Conservation (phyloP, 2,888 invertebrate species). For the Pimpla rufipes region DNA sequence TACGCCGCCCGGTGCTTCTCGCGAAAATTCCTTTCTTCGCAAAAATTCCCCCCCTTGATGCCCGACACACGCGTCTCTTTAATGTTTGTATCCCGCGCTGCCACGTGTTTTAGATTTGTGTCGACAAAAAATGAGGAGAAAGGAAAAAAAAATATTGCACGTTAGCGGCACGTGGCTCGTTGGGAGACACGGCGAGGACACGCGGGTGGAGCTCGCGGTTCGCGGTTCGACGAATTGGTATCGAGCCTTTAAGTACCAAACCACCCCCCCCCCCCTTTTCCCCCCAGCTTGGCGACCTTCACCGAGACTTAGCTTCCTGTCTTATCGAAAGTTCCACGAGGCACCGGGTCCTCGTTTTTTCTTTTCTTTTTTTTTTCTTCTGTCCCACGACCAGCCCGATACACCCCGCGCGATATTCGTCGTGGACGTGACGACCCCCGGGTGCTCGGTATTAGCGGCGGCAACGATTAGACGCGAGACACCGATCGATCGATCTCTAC, state of each 20-base stretch:
- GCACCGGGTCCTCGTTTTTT: background rate
- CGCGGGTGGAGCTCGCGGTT: background rate
- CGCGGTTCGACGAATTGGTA: background rate
- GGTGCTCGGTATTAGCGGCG: no score
- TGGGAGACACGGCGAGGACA: background rate
- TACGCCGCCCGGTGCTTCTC: background rate
- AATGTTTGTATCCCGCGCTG: background rate
- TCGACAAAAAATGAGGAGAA: background rate
- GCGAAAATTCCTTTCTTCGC: background rate
- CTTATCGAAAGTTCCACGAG: conserved; percentile 1
- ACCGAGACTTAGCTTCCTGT: conserved; percentile 11
- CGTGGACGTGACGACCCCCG: no score
- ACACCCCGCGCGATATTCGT: background rate
- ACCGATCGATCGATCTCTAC: background rate
- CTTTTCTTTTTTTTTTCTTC: no score
- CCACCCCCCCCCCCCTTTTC: no score
- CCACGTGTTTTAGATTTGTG: conserved; percentile 9
- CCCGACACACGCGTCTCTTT: background rate
- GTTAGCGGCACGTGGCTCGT: background rate
- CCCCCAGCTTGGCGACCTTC: background rate
- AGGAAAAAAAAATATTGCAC: background rate
- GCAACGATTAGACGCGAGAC: background rate
- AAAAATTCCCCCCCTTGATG: no score
- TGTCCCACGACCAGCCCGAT: background rate
- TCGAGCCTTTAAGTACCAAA: background rate